Percentiles rank a stretch among this genome's conserved stretches.
Conservation (phyloP, 2,888 invertebrate species). For the Macrophya alboannulata region DNA sequence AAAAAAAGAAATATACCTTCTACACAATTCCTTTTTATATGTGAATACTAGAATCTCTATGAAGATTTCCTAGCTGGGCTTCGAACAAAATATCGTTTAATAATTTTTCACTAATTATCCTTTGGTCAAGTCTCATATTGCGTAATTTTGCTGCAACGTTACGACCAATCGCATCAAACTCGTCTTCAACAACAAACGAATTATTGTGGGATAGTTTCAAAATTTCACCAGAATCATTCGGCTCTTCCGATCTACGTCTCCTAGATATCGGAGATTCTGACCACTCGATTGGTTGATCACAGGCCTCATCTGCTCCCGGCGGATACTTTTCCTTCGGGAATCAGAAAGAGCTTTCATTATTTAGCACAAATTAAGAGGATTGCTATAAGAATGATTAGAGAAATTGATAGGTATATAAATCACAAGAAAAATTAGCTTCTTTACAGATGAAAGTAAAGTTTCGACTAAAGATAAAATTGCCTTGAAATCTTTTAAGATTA, state of each 20-base stretch:
- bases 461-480: neutral
- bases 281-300: slow-evolving; percentile 66
- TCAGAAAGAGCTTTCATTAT: slow-evolving; percentile 37
- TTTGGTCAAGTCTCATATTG: slow-evolving; percentile 78
- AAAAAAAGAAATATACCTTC: neutral
- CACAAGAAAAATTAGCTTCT: too few species aligned
- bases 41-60: slow-evolving; percentile 78
- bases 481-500: neutral
- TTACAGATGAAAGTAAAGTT: slow-evolving; percentile 37
- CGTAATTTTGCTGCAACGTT: slow-evolving; percentile 79
- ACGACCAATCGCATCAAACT: slow-evolving; percentile 78
- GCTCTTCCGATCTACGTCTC: slow-evolving; percentile 70
- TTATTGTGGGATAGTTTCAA: slow-evolving; percentile 72
- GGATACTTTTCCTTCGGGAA: slow-evolving; percentile 72
- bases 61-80: slow-evolving; percentile 79
- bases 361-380: neutral
- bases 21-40: slow-evolving; percentile 63
- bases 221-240: slow-evolving; percentile 70
- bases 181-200: slow-evolving; percentile 74
- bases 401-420: too few species aligned
- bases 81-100: slow-evolving; percentile 80
- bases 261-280: slow-evolving; percentile 68
- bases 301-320: slow-evolving; percentile 69
- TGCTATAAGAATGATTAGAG: too few species aligned
- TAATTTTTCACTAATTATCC: slow-evolving; percentile 80